Evolutionary conservation across 2,113 vertebrate genomes (phyloP).

Genomic region (Vimba vimba): DNA sequence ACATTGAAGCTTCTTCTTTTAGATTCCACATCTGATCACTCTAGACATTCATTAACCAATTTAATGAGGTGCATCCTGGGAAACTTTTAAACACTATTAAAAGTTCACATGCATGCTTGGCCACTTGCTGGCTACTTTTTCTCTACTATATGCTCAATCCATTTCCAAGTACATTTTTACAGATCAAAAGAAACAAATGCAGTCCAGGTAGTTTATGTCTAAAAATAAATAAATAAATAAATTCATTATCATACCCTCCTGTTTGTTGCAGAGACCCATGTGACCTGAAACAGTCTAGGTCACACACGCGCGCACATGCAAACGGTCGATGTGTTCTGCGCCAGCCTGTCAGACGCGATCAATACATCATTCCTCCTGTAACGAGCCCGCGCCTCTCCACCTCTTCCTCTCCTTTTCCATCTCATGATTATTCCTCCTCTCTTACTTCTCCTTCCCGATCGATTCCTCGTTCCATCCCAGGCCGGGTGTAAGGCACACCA

Average conservation of each 20-base stretch:
- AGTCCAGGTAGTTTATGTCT: no score
- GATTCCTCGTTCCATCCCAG: conserved; percentile 67
- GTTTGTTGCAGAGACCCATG: conserved; percentile 79
- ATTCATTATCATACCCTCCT: conserved; percentile 77
- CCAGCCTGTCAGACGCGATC: conserved; percentile 88
- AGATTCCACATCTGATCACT: not conserved
- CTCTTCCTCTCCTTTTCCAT: conserved; percentile 75
- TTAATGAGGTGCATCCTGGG: not conserved
- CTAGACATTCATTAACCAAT: not conserved
- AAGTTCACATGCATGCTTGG: not conserved
- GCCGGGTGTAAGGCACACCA: conserved; percentile 82
- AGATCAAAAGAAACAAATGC: not conserved
- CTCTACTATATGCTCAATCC: not conserved
- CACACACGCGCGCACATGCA: conserved; percentile 37
- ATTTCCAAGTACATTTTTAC: not conserved
- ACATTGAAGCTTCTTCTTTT: not conserved
- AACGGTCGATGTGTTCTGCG: conserved; percentile 84
- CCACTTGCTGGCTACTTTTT: not conserved
- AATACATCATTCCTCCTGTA: conserved; percentile 94
- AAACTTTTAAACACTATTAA: not conserved
- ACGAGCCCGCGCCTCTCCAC: conserved; percentile 69
- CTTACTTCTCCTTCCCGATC: conserved; percentile 63
- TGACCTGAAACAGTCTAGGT: conserved; percentile 62
- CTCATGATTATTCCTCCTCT: conserved; percentile 80
- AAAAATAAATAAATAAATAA: no score